phyloP scores from a whole-genome alignment of 2,113 vertebrate species.

The Platichthys stellatus region DNA sequence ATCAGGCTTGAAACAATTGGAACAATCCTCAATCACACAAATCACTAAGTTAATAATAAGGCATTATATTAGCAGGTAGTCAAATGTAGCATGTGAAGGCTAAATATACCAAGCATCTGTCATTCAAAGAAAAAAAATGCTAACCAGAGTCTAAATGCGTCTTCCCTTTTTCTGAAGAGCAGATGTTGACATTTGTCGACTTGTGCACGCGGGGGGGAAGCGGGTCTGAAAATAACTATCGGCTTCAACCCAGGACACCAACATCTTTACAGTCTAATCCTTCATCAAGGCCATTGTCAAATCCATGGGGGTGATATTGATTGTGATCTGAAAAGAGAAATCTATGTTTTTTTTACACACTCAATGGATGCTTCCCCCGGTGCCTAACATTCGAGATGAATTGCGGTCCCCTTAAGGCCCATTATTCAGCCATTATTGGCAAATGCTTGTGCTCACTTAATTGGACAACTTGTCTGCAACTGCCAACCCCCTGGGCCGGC shows the following conservation, averaged over 20 bases:
- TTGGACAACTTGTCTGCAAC: slow-evolving; percentile 79
- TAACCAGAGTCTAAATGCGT: slow-evolving; percentile 12
- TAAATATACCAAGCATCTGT: neutral
- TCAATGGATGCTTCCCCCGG: slow-evolving; percentile 57
- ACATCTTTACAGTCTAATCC: slow-evolving; percentile 67
- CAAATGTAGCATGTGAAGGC: neutral
- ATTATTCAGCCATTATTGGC: slow-evolving; percentile 82
- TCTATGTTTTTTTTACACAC: slow-evolving; percentile 70
- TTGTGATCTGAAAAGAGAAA: slow-evolving; percentile 72
- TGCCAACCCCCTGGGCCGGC: slow-evolving; percentile 72
- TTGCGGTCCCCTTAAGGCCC: slow-evolving; percentile 70
- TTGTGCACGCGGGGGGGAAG: neutral
- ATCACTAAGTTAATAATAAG: neutral
- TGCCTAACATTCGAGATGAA: slow-evolving; percentile 71
- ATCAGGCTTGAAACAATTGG: neutral
- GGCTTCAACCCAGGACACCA: slow-evolving; percentile 56
- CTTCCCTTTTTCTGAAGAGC: slow-evolving; percentile 32
- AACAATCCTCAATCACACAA: neutral
- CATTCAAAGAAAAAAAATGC: neutral
- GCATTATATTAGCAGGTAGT: neutral
- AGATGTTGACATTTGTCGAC: slow-evolving; percentile 59
- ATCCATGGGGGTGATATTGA: slow-evolving; percentile 65
- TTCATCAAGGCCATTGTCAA: slow-evolving; percentile 60
- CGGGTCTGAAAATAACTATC: slow-evolving; percentile 58
- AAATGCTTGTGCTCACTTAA: slow-evolving; percentile 76